Evolutionary conservation across 2,888 invertebrate genomes (phyloP), one percentile per base, ranked within the genome.

Genomic region (Alsophila aescularia): DNA sequence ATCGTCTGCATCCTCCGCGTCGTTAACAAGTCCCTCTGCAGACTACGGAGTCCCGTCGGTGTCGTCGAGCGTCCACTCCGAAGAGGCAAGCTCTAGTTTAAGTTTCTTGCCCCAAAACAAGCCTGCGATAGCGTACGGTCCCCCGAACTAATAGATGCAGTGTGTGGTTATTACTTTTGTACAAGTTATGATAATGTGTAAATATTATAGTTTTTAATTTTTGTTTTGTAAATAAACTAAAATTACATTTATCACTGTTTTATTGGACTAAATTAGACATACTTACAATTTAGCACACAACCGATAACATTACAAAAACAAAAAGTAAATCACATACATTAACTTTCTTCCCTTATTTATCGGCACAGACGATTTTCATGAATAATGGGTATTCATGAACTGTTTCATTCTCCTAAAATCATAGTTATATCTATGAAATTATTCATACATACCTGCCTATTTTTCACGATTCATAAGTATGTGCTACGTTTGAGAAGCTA

Each of bases 61-160:
- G 6, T 54, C 71, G 5, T 75, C 72, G 5, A 76, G 67, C 15
- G 72, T 73, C 12, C 66, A 61, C 31, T 50, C 51, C n/a, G 61
- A 53, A 34, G 55, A 55, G 34, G 57, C 65, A 10, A 63, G 64
- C 27, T 56, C 72, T 0, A 73, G 66, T 62, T 60, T 72, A 31
- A 83, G 73, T 63, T 89, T 90, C 69, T 72, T 89, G 58, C 87
- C 90, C 10, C 79, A 81, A 51, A 73, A 73, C 12, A 81, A 83
- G 63, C 87, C 87, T 18, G 79, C 81, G 6, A 54, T 66, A 39
- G 74, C 81, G 6, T 90, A 90, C 52, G 90, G 90, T 32, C 64
- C 74, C 41, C 87, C 90, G 13, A 83, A 83, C 66, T 87, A 73
- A 79, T 54, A 42, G 54, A 64, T 32, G 34, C 57, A 58, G 54